Evolutionary conservation across 2,888 invertebrate genomes (phyloP).

Genomic region (Drosophila ustulata): DNA sequence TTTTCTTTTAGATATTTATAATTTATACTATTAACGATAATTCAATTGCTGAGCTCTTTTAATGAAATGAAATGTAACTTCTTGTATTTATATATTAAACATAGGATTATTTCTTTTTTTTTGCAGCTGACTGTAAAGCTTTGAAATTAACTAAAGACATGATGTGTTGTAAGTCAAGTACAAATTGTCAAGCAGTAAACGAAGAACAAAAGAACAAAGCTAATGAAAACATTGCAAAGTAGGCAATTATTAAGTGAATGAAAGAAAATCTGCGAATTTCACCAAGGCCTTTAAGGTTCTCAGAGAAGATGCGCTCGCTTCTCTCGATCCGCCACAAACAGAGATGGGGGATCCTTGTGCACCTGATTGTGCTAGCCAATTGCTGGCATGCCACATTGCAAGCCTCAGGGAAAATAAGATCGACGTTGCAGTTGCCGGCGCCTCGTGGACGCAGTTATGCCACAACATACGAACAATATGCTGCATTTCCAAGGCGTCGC

Average conservation of each 20-base stretch:
- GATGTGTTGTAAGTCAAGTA: slow-evolving; percentile 35
- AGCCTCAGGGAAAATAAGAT: slow-evolving; percentile 15
- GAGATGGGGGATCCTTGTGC: slow-evolving; percentile 42
- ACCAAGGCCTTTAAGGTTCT: slow-evolving; percentile 40
- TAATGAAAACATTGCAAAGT: slow-evolving; percentile 60
- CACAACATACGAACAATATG: slow-evolving; percentile 78
- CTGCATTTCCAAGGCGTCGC: slow-evolving; percentile 83
- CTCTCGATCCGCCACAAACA: slow-evolving; percentile 23
- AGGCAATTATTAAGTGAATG: slow-evolving; percentile 30
- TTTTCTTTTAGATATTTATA: too few relatives aligned
- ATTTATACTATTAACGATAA: too few relatives aligned
- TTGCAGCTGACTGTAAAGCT: slow-evolving; percentile 48
- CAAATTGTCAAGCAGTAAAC: slow-evolving; percentile 32
- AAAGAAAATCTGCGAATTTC: slow-evolving; percentile 27
- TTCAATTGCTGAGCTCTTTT: too few relatives aligned
- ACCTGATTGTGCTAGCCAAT: slow-evolving; percentile 47
- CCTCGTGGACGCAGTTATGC: slow-evolving; percentile 74
- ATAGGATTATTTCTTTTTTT: neutral
- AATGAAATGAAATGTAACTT: neutral
- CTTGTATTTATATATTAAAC: neutral
- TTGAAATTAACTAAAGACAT: slow-evolving; percentile 40
- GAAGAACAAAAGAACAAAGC: slow-evolving; percentile 27
- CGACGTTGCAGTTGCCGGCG: slow-evolving; percentile 46
- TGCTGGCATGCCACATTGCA: slow-evolving; percentile 19
- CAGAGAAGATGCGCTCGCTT: slow-evolving; percentile 58